These are phyloP conservation scores for Tragelaphus scriptus DNA, from an alignment of 2,113 vertebrate genomes.

Conservation along the genomic window DNA sequence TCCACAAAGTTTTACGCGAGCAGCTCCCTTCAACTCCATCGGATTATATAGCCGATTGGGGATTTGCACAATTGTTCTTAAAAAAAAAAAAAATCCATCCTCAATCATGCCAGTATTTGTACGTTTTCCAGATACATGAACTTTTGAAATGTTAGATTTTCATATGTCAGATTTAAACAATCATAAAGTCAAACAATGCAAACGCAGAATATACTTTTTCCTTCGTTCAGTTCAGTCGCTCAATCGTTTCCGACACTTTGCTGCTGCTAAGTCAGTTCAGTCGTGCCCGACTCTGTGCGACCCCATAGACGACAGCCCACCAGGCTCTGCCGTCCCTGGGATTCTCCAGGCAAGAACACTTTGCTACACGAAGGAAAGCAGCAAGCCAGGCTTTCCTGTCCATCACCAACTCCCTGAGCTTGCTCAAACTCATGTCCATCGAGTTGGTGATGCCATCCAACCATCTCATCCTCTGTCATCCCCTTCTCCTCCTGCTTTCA, in stretches of 20 bases:
- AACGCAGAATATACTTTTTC: background rate
- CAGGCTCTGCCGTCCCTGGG: too few species aligned
- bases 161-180: background rate
- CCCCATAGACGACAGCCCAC: background rate
- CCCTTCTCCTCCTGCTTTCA: background rate
- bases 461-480: background rate
- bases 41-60: background rate
- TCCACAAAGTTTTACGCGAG: background rate
- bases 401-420: background rate
- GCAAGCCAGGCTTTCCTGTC: background rate
- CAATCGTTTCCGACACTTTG: background rate
- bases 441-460: background rate
- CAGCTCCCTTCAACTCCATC: background rate
- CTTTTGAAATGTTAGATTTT: background rate
- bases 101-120: background rate
- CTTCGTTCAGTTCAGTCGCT: background rate
- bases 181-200: slow-evolving; percentile 11
- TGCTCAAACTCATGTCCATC: background rate
- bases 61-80: background rate
- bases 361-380: background rate
- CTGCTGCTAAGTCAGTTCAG: too few species aligned
- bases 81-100: background rate
- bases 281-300: background rate
- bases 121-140: background rate
- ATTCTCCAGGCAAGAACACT: too few species aligned